Conservation (phyloP, 2,113 vertebrate species). For the Podiceps cristatus region DNA sequence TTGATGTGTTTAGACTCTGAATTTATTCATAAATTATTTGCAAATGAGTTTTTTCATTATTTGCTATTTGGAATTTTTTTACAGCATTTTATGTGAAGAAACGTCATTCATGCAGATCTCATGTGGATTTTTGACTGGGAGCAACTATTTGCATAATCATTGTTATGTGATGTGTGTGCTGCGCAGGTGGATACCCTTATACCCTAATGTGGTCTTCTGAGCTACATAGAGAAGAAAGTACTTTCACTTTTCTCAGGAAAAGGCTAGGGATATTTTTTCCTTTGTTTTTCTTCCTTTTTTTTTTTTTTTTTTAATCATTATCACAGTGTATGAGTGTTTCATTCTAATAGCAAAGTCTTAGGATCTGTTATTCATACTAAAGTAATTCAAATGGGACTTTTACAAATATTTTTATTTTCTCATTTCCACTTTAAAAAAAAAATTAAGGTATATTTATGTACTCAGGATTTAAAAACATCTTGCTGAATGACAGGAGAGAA, state of each 20-base stretch:
- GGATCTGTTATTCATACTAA: background rate
- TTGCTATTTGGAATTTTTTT: background rate
- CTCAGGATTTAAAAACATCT: background rate
- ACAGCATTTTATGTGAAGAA: background rate
- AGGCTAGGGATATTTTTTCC: background rate
- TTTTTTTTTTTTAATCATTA: background rate
- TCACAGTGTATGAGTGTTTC: background rate
- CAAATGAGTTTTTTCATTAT: background rate
- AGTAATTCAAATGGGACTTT: background rate
- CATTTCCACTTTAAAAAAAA: background rate
- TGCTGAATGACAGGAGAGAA: background rate
- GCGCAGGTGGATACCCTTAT: background rate
- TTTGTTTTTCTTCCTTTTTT: background rate
- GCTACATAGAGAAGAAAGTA: background rate
- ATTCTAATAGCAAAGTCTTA: background rate
- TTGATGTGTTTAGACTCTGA: background rate
- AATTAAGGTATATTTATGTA: background rate
- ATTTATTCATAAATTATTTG: background rate
- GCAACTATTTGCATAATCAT: background rate
- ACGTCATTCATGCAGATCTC: background rate
- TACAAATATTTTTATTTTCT: background rate
- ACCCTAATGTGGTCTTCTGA: background rate
- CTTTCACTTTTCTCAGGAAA: background rate
- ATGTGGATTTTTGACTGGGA: background rate
- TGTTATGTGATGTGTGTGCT: background rate